Evolutionary conservation across 1,140 invertebrate species (phyloP).

Genomic region (Philotrypesis tridentata): DNA sequence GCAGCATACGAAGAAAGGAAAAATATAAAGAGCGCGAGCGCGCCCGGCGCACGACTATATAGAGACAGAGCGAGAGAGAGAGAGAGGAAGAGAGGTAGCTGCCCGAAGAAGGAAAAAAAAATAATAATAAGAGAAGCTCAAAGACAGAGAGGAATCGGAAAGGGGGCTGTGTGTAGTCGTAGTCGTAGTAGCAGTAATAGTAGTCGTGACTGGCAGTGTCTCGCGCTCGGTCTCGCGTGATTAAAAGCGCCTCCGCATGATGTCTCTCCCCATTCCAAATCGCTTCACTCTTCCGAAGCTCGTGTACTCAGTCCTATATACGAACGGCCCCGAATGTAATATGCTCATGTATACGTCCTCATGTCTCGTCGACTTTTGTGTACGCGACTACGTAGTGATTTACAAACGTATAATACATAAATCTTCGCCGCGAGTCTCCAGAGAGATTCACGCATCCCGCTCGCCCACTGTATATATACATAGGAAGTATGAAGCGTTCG

Average conservation of each 20-base stretch:
- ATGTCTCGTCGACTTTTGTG: too few species aligned
- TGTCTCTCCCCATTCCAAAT: conserved; percentile 19
- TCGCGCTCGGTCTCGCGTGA: conserved; percentile 53
- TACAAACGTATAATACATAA: too few species aligned
- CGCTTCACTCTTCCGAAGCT: background rate
- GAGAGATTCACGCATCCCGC: too few species aligned
- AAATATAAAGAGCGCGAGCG: too few species aligned
- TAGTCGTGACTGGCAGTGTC: conserved; percentile 50
- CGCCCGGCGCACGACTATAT: too few species aligned
- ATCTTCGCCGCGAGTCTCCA: too few species aligned
- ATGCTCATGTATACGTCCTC: background rate
- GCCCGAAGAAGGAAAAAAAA: too few species aligned
- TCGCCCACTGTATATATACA: too few species aligned
- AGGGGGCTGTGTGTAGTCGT: background rate
- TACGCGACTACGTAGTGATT: too few species aligned
- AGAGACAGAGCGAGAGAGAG: background rate
- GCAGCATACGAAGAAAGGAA: background rate
- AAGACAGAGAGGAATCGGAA: background rate
- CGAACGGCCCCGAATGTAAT: background rate
- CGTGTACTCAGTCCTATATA: background rate
- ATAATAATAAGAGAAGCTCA: background rate
- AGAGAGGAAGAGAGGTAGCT: background rate
- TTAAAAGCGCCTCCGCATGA: conserved; percentile 41
- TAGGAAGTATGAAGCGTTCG: too few species aligned
- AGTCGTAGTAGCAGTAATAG: too few species aligned